Base-by-base conservation (phyloP, 2,113 vertebrate species). In the Tetraodon nigroviridis region DNA sequence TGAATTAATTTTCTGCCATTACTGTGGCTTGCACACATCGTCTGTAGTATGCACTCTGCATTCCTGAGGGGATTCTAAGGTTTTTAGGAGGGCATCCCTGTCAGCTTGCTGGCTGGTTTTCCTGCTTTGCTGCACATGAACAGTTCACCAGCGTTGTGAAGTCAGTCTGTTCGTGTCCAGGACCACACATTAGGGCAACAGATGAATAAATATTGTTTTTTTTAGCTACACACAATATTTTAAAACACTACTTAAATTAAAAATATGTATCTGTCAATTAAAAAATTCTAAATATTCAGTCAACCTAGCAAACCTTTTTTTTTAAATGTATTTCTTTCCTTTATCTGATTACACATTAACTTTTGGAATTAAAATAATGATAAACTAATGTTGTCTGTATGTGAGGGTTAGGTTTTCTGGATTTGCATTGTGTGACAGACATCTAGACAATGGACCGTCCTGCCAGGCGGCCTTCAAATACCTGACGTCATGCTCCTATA, bases 51-150 rank as follows among this genome's bases (percentile, higher is more conserved):
- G 24, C 4, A 17, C 45, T 50, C 53, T 2, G 18, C 57, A 55
- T 71, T 80, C 69, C 72, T 74, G 50, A 17, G 17, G 58, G 60
- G 65, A 42, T 80, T 55, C 67, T 55, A 37, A 37, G 20, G 42
- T 40, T n/a, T 40, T 5, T 46, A 17, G 15, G 44, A 16, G 54
- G 57, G 58, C 41, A 42, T 24, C 0, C 20, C 65, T 59, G 70
- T 79, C 76, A 76, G 70, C 55, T 41, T 62, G n/a, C 53, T 21
- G 58, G 55, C 65, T 63, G 60, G 42, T 61, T 51, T 50, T 69
- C 19, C 58, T 73, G 74, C 69, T 80, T 61, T 13, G 44, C 46
- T 69, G 69, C 71, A 71, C 76, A 46, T 6, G 58, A 71, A 63
- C 73, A 57, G 77, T 75, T 21, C 57, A n/a, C 57, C 27, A 7